A percentile compares a stretch with the other conserved stretches of the same genome.
Evolutionary conservation across 2,797 vertebrate genomes (phyloP).

Genomic region (Sciurus vulgaris): DNA sequence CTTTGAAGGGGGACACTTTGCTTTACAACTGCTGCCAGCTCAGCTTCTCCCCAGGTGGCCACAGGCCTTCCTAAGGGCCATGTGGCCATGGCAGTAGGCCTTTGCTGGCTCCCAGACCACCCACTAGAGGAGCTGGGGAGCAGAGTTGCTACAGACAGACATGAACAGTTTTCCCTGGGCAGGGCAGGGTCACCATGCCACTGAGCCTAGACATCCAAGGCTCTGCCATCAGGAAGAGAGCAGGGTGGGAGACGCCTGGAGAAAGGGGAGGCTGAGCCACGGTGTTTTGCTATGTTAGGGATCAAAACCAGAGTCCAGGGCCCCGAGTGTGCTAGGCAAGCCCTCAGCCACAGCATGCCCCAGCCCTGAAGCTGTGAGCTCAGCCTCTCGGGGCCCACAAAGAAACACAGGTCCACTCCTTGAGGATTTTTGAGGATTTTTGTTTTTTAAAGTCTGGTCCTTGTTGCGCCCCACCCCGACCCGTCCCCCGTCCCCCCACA

Average conservation of each 20-base stretch:
- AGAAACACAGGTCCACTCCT: slow-evolving; percentile 69
- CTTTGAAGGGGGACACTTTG: slow-evolving; percentile 38
- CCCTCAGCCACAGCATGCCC: not conserved
- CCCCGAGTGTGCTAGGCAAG: not conserved
- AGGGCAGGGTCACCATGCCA: not conserved
- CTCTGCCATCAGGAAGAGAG: not conserved
- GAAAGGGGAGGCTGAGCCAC: not conserved
- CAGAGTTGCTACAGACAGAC: not conserved
- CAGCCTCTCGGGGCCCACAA: slow-evolving; percentile 38
- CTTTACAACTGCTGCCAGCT: not conserved
- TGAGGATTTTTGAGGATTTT: slow-evolving; percentile 41
- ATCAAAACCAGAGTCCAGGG: not conserved
- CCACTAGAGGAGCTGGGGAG: slow-evolving; percentile 23
- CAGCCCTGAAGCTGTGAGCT: not conserved
- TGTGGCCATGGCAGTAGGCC: slow-evolving; percentile 56
- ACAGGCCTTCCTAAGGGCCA: slow-evolving; percentile 60
- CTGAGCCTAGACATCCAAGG: not conserved
- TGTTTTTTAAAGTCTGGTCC: slow-evolving; percentile 76
- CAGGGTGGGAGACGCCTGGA: not conserved
- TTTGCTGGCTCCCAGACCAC: slow-evolving; percentile 68
- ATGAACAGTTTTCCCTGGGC: not conserved
- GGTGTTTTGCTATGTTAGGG: not conserved
- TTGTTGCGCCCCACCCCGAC: slow-evolving; percentile 44
- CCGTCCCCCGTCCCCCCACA: not conserved
- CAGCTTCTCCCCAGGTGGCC: slow-evolving; percentile 72